A percentile compares a stretch with the other conserved stretches of the same genome.
Evolutionary conservation across 2,797 vertebrate species (phyloP).

Genomic region (Alcedo atthis): DNA sequence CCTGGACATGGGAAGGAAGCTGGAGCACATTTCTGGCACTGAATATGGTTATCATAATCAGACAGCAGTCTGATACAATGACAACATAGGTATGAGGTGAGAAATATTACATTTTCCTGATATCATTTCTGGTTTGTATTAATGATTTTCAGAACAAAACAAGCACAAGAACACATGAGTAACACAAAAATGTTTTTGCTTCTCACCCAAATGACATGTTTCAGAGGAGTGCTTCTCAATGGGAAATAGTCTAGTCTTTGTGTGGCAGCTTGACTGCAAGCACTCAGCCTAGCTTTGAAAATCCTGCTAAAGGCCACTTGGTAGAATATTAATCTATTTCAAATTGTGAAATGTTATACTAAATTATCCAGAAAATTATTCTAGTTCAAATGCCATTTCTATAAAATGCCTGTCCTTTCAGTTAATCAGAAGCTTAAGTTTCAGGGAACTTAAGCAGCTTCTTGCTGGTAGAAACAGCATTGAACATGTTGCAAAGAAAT

Average conservation of each 20-base stretch:
- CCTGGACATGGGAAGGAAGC: background rate
- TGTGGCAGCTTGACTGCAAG: constrained; percentile 13
- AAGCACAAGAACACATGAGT: background rate
- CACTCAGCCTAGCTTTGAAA: background rate
- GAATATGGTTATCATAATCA: background rate
- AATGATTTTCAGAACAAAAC: background rate
- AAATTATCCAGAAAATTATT: background rate
- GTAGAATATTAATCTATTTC: background rate
- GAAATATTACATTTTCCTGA: background rate
- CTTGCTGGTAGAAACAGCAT: rapidly evolving
- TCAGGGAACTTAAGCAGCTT: background rate
- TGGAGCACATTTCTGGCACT: background rate
- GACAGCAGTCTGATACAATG: background rate
- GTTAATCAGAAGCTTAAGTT: background rate
- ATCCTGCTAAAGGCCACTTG: background rate
- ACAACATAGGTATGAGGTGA: background rate
- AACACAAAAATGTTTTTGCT: background rate
- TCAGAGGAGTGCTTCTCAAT: background rate
- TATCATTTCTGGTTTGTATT: background rate
- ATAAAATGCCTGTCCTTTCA: background rate
- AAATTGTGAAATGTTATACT: background rate
- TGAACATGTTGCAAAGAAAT: background rate
- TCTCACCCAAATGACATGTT: background rate
- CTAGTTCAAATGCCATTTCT: background rate
- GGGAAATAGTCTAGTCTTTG: background rate